Conservation (phyloP, 2,888 invertebrate species). For the Allophyes oxyacanthae region DNA sequence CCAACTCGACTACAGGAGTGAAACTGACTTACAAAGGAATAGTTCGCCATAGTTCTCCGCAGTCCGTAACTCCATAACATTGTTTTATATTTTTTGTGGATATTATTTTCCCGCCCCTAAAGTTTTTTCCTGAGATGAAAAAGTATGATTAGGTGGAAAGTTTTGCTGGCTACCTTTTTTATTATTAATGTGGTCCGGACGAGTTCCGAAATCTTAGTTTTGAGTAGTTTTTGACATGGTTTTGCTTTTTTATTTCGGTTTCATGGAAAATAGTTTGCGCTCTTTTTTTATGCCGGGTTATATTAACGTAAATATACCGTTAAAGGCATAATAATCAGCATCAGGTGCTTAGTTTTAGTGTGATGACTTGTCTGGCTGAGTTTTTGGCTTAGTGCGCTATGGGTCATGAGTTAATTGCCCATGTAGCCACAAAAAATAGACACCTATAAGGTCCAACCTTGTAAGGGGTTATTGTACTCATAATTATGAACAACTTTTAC, state of each 20-base stretch:
- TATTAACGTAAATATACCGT: too few species aligned
- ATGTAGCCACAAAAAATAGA: too few species aligned
- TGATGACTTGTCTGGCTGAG: too few species aligned
- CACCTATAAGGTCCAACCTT: too few species aligned
- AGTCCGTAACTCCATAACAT: constrained; percentile 34
- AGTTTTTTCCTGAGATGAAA: constrained; percentile 50
- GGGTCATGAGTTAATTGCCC: too few species aligned
- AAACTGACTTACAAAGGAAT: constrained; percentile 29
- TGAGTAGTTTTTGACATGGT: constrained; percentile 50
- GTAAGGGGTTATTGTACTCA: too few species aligned
- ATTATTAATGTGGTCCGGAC: constrained; percentile 51
- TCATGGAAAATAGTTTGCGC: background rate
- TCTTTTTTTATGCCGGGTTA: too few species aligned
- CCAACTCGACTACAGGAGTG: constrained; percentile 1
- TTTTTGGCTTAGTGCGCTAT: too few species aligned
- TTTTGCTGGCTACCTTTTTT: constrained; percentile 52
- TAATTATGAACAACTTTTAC: too few species aligned
- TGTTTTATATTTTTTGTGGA: constrained; percentile 52
- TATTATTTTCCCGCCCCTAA: constrained; percentile 45
- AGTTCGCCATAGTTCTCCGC: constrained; percentile 28
- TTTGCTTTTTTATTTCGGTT: constrained; percentile 38
- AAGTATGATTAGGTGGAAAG: constrained; percentile 60
- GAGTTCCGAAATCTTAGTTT: constrained; percentile 50
- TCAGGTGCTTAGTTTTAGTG: too few species aligned
- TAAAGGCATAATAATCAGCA: too few species aligned